Evolutionary conservation across 2,113 vertebrate genomes (phyloP).

Genomic region (Oriolus oriolus): DNA sequence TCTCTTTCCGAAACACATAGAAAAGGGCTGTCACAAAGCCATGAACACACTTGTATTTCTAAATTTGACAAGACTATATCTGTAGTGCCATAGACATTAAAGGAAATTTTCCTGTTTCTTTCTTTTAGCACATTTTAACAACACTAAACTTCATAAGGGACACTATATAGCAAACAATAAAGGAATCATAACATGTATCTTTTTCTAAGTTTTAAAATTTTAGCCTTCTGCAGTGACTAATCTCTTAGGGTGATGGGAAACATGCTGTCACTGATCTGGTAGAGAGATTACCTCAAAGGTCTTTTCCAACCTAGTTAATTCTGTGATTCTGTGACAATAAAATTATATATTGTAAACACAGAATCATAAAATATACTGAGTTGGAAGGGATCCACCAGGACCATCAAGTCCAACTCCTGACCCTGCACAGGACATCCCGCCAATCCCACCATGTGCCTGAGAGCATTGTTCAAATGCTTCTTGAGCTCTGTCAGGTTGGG

Average conservation of each 20-base stretch:
- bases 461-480: neutral
- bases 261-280: neutral
- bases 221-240: neutral
- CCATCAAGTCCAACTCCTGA: neutral
- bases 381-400: neutral
- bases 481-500: neutral
- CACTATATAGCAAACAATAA: neutral
- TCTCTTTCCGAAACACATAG: neutral
- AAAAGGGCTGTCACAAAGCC: neutral
- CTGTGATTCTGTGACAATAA: neutral
- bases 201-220: neutral
- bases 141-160: neutral
- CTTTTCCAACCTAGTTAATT: neutral
- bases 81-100: neutral
- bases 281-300: neutral
- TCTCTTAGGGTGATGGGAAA: neutral
- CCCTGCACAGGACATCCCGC: neutral
- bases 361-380: neutral
- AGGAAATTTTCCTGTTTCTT: neutral
- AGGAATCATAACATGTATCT: neutral
- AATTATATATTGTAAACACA: neutral
- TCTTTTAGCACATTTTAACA: neutral
- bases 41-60: neutral
- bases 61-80: neutral
- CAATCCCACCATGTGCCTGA: neutral